These are phyloP conservation scores for Eupeodes corollae DNA, from an alignment of 1,140 invertebrate genomes.

Conservation along the genomic window DNA sequence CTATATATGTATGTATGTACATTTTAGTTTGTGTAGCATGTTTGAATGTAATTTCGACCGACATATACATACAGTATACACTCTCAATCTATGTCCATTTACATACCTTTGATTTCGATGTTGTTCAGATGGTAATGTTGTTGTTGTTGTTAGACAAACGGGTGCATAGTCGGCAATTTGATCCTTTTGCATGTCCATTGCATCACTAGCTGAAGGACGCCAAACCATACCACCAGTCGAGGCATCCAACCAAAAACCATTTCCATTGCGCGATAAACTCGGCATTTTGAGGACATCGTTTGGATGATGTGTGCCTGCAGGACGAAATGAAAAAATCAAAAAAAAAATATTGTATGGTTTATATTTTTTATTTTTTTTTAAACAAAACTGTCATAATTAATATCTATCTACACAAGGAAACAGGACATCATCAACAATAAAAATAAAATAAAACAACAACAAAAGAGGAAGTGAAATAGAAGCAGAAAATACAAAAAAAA, in stretches of 20 bases:
- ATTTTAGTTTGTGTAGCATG: too few species aligned
- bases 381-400: too few species aligned
- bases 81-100: not conserved
- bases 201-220: constrained; percentile 31
- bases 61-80: too few species aligned
- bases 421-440: not conserved
- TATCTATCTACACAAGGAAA: too few species aligned
- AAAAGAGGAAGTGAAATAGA: not conserved
- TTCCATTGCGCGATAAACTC: constrained; percentile 34
- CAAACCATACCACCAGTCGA: constrained; percentile 36
- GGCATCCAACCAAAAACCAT: constrained; percentile 37
- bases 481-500: not conserved
- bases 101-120: constrained; percentile 1
- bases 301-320: constrained; percentile 29
- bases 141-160: constrained; percentile 17
- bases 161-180: constrained; percentile 37
- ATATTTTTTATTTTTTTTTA: not conserved
- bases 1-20: too few species aligned
- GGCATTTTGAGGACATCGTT: constrained; percentile 38
- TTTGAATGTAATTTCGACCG: too few species aligned
- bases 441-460: not conserved
- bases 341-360: not conserved
- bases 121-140: not conserved
- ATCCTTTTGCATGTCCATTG: constrained; percentile 36
- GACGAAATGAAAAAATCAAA: constrained; percentile 1